A percentile compares a stretch with the other conserved stretches of the same genome.
Evolutionary conservation across 2,888 invertebrate species (phyloP).

Genomic region (Heteropelma amictum): DNA sequence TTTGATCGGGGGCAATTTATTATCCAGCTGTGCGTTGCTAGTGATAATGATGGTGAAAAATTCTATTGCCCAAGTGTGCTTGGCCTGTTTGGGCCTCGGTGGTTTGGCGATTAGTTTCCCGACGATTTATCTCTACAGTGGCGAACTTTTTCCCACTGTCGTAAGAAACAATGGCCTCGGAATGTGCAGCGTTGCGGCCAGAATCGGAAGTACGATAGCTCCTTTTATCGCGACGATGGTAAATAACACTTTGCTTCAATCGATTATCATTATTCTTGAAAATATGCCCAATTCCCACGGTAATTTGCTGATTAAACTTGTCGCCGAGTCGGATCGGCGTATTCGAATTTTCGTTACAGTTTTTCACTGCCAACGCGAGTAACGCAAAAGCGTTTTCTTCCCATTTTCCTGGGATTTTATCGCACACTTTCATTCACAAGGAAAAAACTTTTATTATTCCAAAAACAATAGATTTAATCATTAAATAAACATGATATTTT

Average conservation of each 20-base stretch:
- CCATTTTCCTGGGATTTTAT: too few species aligned
- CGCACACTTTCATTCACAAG: too few species aligned
- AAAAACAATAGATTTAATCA: too few species aligned
- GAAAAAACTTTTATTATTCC: too few species aligned
- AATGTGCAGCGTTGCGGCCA: slow-evolving; percentile 89
- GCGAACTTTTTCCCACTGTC: slow-evolving; percentile 94
- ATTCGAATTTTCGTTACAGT: not conserved
- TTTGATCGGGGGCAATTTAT: slow-evolving; percentile 69
- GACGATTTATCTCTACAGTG: slow-evolving; percentile 91
- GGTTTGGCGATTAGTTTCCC: slow-evolving; percentile 92
- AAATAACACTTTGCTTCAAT: slow-evolving; percentile 41
- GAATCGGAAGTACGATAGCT: slow-evolving; percentile 91
- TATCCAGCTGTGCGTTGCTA: slow-evolving; percentile 69
- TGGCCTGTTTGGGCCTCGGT: slow-evolving; percentile 88
- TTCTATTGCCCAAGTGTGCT: slow-evolving; percentile 79
- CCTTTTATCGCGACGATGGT: slow-evolving; percentile 87
- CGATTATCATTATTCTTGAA: not conserved
- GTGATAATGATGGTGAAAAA: slow-evolving; percentile 64
- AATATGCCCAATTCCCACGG: too few species aligned
- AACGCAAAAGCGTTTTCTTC: too few species aligned
- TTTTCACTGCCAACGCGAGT: too few species aligned
- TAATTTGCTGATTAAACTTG: too few species aligned
- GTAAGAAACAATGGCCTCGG: slow-evolving; percentile 93
- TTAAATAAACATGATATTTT: too few species aligned
- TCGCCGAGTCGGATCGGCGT: too few species aligned